These are phyloP conservation scores for Pachyseris speciosa DNA, from an alignment of 64 coral and sea anemone genomes.

Conservation along the genomic window DNA sequence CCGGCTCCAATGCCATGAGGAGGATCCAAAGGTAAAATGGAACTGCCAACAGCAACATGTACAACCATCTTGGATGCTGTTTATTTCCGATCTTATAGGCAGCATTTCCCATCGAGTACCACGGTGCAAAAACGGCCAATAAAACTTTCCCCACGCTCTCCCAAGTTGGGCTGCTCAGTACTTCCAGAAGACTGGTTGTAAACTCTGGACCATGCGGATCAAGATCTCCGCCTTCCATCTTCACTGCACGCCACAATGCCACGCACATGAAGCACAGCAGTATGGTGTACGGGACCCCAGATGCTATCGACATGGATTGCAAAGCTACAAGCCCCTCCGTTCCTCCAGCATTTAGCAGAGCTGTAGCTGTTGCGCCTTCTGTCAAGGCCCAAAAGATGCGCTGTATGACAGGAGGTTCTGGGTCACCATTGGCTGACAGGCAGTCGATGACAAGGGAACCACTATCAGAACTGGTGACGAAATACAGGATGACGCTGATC, in stretches of 20 bases:
- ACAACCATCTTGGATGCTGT: background rate
- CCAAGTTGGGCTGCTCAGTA: background rate
- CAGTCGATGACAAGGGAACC: slow-evolving; percentile 56
- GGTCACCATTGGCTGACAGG: slow-evolving; percentile 56
- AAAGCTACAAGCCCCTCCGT: slow-evolving; percentile 18
- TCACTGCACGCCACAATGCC: slow-evolving; percentile 46
- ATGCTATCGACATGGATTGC: slow-evolving; percentile 45
- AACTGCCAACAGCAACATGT: slow-evolving; percentile 5
- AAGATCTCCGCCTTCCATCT: slow-evolving; percentile 45
- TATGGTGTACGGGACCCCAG: slow-evolving; percentile 34
- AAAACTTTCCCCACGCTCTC: background rate
- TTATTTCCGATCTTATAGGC: slow-evolving; percentile 10
- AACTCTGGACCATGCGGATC: slow-evolving; percentile 52
- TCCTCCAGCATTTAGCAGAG: slow-evolving; percentile 30
- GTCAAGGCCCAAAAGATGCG: slow-evolving; percentile 52
- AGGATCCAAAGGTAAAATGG: slow-evolving; percentile 15
- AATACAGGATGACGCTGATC: slow-evolving; percentile 26
- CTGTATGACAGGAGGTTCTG: slow-evolving; percentile 53
- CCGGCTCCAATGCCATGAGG: slow-evolving; percentile 2
- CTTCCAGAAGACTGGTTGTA: slow-evolving; percentile 19
- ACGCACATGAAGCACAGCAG: slow-evolving; percentile 35
- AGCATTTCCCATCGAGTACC: slow-evolving; percentile 41
- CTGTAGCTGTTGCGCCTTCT: slow-evolving; percentile 54
- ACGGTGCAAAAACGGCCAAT: slow-evolving; percentile 30
- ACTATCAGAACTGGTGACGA: slow-evolving; percentile 57